Base-by-base conservation (phyloP, 2,888 invertebrate genomes). In the Lithosia quadra region DNA sequence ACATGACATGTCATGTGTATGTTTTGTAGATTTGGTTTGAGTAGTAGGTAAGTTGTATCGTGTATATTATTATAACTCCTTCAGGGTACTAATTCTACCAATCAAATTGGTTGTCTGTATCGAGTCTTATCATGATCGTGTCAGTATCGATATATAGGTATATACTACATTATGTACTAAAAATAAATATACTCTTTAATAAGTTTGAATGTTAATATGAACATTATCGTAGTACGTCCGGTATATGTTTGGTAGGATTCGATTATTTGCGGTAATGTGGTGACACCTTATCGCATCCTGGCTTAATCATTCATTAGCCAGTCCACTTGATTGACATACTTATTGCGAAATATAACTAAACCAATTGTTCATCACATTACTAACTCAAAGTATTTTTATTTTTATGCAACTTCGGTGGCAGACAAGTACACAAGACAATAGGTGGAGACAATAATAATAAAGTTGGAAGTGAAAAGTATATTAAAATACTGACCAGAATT, bases 251-350 rank as follows among this genome's bases (percentile, higher is more conserved):
- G 67, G 80, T 67, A 63, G 78, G 67, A 73, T 79, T 79, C 73
- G 68, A 83, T 75, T 81, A 84, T 87, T 84, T 79, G 83, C 76
- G 81, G 86, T 87, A 85, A 85, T 73, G 65, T 66, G 73, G 84
- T 83, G 63, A 70, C n/a, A 63, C 83, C 77, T 82, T 83, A 81
- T 82, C 76, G 80, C 88, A 86, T 93, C 92, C 93, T 90, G 91
- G 71, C 83, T 85, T 75, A 87, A 85, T 89, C 86, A 88, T 81
- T 91, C 84, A 90, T 91, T 92, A 91, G 84, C 90, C 88, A 86
- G 79, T 85, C 75, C 80, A 82, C 73, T 81, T 70, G 77, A 83
- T 83, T 82, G 84, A 77, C 79, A 69, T 72, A 63, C 63, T 55
- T 55, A 65, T 76, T 76, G 69, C 69, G 58, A 79, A 74, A 73